Evolutionary conservation across 2,797 vertebrate genomes (phyloP).

Genomic region (Sebastes trivittatus): DNA sequence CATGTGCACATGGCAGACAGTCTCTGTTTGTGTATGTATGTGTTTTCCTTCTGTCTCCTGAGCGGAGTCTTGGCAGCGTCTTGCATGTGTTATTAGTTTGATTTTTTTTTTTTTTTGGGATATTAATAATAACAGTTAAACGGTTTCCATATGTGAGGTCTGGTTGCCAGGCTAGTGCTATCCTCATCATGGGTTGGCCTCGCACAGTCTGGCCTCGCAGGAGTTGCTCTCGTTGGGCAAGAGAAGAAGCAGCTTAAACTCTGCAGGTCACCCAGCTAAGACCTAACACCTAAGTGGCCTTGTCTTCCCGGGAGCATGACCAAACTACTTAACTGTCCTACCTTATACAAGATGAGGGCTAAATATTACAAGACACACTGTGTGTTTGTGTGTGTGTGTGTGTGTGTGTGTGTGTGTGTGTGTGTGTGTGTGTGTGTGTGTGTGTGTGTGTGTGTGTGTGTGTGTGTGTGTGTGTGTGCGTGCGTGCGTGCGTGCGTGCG

Average conservation of each 20-base stretch:
- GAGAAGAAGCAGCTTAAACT: conserved; percentile 43
- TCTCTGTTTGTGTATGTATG: conserved; percentile 74
- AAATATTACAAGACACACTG: conserved; percentile 63
- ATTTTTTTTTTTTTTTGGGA: conserved; percentile 65
- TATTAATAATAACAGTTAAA: conserved; percentile 87
- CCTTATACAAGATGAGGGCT: conserved; percentile 49
- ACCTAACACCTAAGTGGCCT: conserved; percentile 57
- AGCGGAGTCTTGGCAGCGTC: conserved; percentile 76
- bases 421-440: conserved; percentile 37
- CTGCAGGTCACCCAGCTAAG: conserved; percentile 58
- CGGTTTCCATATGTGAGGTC: conserved; percentile 84
- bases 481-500: conserved; percentile 35
- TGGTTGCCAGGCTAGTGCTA: conserved; percentile 77
- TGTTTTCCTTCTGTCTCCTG: conserved; percentile 76
- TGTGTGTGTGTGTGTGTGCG: conserved; percentile 41
- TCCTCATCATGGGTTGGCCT: conserved; percentile 65
- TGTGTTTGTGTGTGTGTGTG: conserved; percentile 53
- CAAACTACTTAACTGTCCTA: conserved; percentile 68
- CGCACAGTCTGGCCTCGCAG: conserved; percentile 33
- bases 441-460: conserved; percentile 36
- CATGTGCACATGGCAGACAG: conserved; percentile 66
- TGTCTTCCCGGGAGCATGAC: conserved; percentile 54
- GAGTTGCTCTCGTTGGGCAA: conserved; percentile 41
- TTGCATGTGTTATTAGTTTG: conserved; percentile 79
- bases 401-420: conserved; percentile 32